phyloP scores from a whole-genome alignment of 2,888 invertebrate genomes.

The Ceriagrion tenellum region DNA sequence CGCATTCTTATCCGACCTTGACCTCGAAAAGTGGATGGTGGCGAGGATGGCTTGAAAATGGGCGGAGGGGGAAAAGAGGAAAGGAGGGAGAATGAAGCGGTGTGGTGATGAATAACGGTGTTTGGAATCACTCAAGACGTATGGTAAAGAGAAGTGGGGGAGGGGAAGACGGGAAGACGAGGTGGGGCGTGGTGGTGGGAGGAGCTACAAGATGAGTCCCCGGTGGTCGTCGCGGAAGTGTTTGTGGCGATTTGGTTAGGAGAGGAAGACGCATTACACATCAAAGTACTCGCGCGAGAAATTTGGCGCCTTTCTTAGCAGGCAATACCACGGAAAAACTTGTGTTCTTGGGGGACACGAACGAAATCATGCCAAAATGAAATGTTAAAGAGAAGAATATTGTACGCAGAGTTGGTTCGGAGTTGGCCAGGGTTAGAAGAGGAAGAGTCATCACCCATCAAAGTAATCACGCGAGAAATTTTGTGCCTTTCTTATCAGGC shows the following conservation, averaged over 20 bases:
- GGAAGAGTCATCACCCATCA: no score
- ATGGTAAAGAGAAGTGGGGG: neutral
- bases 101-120: slow-evolving; percentile 15
- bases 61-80: neutral
- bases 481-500: no score
- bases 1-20: slow-evolving; percentile 64
- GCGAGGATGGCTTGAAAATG: neutral
- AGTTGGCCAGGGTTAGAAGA: no score
- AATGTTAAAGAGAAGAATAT: no score
- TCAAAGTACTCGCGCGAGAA: no score
- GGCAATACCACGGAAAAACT: no score
- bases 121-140: slow-evolving; percentile 11
- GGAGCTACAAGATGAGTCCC: neutral
- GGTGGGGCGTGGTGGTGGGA: neutral
- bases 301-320: no score
- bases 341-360: no score
- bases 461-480: no score
- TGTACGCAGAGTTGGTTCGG: no score
- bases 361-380: no score
- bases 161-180: neutral
- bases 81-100: neutral
- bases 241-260: neutral
- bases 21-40: slow-evolving; percentile 41
- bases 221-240: neutral
- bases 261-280: neutral